These are phyloP conservation scores for Morpho deidamia DNA, from an alignment of 2,888 invertebrate species.

Conservation along the genomic window DNA sequence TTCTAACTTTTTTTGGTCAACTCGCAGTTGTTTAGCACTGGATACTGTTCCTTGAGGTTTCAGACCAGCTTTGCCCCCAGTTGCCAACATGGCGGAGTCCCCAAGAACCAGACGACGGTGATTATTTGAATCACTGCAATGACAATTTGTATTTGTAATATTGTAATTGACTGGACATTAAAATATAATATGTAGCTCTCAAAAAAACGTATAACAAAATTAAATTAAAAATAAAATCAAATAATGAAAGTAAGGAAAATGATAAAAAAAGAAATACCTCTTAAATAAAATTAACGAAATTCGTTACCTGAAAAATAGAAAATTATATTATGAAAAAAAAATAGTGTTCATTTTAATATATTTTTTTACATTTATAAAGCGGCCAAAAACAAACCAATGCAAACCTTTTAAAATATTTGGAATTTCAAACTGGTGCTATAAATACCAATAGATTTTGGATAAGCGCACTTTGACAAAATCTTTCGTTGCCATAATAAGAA, in stretches of 20 bases:
- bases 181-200: too few relatives aligned
- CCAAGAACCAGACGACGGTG: constrained; percentile 91
- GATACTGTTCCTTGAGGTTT: constrained; percentile 93
- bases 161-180: background rate
- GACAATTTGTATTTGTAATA: background rate
- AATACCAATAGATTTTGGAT: too few relatives aligned
- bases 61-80: constrained; percentile 85
- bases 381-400: too few relatives aligned
- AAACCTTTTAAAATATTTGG: too few relatives aligned
- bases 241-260: background rate
- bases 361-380: too few relatives aligned
- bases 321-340: constrained; percentile 9
- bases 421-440: too few relatives aligned
- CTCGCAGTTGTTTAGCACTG: constrained; percentile 91
- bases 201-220: background rate
- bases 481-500: too few relatives aligned
- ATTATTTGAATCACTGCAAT: constrained; percentile 92
- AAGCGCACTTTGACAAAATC: too few relatives aligned
- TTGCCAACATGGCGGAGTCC: constrained; percentile 95
- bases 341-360: too few relatives aligned
- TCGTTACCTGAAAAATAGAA: background rate
- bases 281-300: background rate
- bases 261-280: constrained; percentile 1
- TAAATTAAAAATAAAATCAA: constrained; percentile 9
- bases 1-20: constrained; percentile 92